phyloP scores from a whole-genome alignment of 2,888 invertebrate species.

The Lepetodrilus schrolli region DNA sequence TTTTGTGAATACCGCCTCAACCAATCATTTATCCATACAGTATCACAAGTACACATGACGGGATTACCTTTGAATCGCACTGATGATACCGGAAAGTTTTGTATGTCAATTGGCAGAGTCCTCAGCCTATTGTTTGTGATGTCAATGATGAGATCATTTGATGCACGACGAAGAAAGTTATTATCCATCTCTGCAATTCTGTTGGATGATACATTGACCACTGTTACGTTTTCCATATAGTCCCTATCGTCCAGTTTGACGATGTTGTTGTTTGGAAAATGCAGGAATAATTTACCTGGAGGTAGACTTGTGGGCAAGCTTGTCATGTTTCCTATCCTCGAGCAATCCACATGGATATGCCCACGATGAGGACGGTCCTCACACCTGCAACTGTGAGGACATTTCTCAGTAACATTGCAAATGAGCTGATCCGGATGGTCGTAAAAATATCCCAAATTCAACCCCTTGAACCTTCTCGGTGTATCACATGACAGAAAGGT shows the following conservation, averaged over 20 bases:
- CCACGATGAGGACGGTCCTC: background rate
- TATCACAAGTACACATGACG: background rate
- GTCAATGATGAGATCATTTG: background rate
- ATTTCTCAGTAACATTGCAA: background rate
- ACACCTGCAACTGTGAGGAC: background rate
- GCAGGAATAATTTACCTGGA: background rate
- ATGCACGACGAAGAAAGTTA: background rate
- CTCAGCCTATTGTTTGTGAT: constrained; percentile 4
- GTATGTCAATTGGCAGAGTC: background rate
- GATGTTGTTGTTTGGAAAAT: background rate
- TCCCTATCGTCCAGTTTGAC: background rate
- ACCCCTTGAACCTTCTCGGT: background rate
- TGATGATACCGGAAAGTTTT: background rate
- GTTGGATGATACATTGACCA: background rate
- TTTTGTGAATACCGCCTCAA: background rate
- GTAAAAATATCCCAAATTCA: background rate
- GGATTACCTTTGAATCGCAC: background rate
- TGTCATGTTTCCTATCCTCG: background rate
- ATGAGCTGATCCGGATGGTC: background rate
- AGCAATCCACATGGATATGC: background rate
- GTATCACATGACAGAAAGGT: background rate
- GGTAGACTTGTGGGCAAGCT: background rate
- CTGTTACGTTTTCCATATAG: background rate
- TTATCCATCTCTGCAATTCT: background rate
- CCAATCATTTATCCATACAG: background rate